A percentile compares a stretch with the other conserved stretches of the same genome.
phyloP scores from a whole-genome alignment of 2,113 vertebrate species.

The Paradoxurus hermaphroditus region DNA sequence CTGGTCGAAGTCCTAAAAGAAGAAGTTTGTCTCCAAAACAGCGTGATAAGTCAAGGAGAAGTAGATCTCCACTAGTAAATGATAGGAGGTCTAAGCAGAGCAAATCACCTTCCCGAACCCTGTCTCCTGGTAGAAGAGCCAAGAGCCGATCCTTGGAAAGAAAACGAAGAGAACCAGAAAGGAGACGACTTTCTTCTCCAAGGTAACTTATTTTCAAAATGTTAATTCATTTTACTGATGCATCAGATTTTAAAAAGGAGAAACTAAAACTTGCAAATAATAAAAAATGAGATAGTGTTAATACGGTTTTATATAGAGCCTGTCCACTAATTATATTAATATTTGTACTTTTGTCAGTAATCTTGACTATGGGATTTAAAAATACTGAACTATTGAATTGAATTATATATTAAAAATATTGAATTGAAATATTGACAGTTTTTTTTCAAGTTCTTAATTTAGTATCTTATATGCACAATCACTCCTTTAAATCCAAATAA shows the following conservation, averaged over 20 bases:
- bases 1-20: conserved; percentile 86
- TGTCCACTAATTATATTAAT: neutral
- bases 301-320: neutral
- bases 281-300: neutral
- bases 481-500: neutral
- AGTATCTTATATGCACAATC: neutral
- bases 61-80: conserved; percentile 83
- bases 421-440: neutral
- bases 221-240: neutral
- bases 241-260: neutral
- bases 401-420: neutral
- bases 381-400: too few species aligned
- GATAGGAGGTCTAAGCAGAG: conserved; percentile 90
- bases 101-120: conserved; percentile 90
- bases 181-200: conserved; percentile 90
- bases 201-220: conserved; percentile 82
- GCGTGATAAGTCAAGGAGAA: conserved; percentile 85
- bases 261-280: neutral
- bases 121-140: conserved; percentile 88
- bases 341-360: neutral
- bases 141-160: conserved; percentile 92
- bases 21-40: conserved; percentile 92
- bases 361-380: neutral
- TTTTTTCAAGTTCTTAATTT: neutral
- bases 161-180: conserved; percentile 91